These are phyloP conservation scores for Hydriomena furcata DNA, from an alignment of 2,888 invertebrate species.

Conservation along the genomic window DNA sequence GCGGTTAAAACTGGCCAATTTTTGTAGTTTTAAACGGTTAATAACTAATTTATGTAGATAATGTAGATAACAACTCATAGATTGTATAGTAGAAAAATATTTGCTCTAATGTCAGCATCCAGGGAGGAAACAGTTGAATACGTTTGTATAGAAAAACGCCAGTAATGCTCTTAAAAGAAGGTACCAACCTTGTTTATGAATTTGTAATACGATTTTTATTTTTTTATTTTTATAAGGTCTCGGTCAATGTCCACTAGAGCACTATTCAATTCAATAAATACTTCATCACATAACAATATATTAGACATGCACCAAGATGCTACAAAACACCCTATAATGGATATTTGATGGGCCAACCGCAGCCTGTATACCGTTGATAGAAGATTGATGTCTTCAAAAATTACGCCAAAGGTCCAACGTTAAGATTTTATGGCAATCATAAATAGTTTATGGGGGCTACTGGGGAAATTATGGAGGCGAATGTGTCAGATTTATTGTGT, in stretches of 20 bases:
- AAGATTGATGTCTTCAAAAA: constrained; percentile 60
- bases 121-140: too few relatives aligned
- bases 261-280: constrained; percentile 12
- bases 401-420: constrained; percentile 34
- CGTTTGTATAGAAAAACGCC: too few relatives aligned
- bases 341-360: constrained; percentile 54
- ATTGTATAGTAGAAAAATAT: too few relatives aligned
- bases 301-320: constrained; percentile 13
- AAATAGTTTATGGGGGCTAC: constrained; percentile 24
- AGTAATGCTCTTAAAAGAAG: too few relatives aligned
- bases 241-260: background rate
- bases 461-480: constrained; percentile 13
- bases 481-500: constrained; percentile 15
- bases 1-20: too few relatives aligned
- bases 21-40: too few relatives aligned
- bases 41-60: too few relatives aligned
- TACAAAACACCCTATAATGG: constrained; percentile 49
- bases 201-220: too few relatives aligned
- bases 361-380: constrained; percentile 47
- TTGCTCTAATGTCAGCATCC: too few relatives aligned
- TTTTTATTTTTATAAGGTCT: too few relatives aligned
- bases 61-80: too few relatives aligned
- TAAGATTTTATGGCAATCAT: constrained; percentile 22
- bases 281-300: constrained; percentile 22
- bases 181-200: too few relatives aligned